phyloP scores from a whole-genome alignment of 2,797 vertebrate genomes.

The Lateolabrax maculatus region DNA sequence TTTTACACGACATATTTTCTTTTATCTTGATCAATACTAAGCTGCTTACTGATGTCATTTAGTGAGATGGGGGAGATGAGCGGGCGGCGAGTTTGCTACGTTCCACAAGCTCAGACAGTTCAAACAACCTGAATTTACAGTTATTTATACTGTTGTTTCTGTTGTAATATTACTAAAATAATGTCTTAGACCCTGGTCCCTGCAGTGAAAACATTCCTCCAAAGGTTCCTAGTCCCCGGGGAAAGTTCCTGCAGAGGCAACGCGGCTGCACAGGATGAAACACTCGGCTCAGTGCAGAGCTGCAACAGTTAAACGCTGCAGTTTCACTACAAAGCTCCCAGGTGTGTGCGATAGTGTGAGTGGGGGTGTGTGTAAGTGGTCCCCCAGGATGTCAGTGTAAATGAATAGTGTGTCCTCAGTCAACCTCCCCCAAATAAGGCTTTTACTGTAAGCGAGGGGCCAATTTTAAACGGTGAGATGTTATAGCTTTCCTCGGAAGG shows the following conservation, averaged over 20 bases:
- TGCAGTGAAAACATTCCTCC: background rate
- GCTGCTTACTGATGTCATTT: background rate
- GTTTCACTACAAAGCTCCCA: constrained; percentile 7
- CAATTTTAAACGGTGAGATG: background rate
- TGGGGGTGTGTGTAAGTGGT: constrained; percentile 12
- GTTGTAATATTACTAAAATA: no score
- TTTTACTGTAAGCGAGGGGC: constrained; percentile 4
- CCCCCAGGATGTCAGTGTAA: constrained; percentile 14
- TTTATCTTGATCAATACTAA: background rate
- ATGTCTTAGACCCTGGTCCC: no score
- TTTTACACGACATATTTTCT: background rate
- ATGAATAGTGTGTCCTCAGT: constrained; percentile 37
- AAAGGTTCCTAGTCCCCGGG: no score
- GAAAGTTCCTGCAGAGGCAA: no score
- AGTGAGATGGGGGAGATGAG: no score
- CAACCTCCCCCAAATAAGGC: constrained; percentile 14
- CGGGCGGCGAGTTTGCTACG: no score
- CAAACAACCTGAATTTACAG: no score
- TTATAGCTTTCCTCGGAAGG: background rate
- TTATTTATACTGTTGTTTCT: no score
- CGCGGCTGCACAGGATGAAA: background rate
- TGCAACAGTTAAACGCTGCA: background rate
- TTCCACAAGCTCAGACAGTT: no score
- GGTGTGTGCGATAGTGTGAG: constrained; percentile 6
- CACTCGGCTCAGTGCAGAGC: background rate